Evolutionary conservation across 1,140 invertebrate genomes (phyloP), one percentile per base, ranked within the genome.

Genomic region (Aphis gossypii): DNA sequence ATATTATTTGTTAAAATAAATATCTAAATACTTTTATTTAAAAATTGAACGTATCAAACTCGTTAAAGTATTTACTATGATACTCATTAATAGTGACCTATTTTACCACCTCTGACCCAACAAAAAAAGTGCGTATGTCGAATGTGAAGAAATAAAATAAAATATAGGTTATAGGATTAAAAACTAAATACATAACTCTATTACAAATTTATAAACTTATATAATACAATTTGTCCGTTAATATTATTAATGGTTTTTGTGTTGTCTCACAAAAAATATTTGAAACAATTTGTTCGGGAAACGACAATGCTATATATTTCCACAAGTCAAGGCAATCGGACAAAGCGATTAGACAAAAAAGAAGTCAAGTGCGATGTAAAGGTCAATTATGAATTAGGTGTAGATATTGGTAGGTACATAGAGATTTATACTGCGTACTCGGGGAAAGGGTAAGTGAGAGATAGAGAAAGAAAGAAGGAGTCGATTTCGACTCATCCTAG

Each of bases 331-430:
- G 88, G 54, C 51, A 25, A 90, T 41, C 35, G 23, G 35, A 54
- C 88, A 90, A 60, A 56, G 23, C 11, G 44, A 83, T 5, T n/a
- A n/a, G 14, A 92, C 46, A 38, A 82, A 83, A 83, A 83, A 82
- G 90, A 83, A 92, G 76, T 92, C 90, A 92, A 82, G 90, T 92
- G 76, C 90, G 60, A 35, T 38, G 44, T 82, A 92, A 82, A 83
- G 68, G 68, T 92, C 90, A 82, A 30, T 48, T 44, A 68, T 41
- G 23, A 76, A 76, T 76, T n/a, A n/a, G 14, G 60, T 6, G n/a
- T 76, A 35, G 60, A 68, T 56, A 35, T 88, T 14, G 7, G 25
- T 44, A 41, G 4, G 7, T 38, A 9, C 18, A 25, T 60, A 76
- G 56, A 91, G 30, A 44, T 91, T 14, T 9, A 35, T 35, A 6